phyloP scores from a whole-genome alignment of 1,140 invertebrate species.

The Bombus terrestris region DNA sequence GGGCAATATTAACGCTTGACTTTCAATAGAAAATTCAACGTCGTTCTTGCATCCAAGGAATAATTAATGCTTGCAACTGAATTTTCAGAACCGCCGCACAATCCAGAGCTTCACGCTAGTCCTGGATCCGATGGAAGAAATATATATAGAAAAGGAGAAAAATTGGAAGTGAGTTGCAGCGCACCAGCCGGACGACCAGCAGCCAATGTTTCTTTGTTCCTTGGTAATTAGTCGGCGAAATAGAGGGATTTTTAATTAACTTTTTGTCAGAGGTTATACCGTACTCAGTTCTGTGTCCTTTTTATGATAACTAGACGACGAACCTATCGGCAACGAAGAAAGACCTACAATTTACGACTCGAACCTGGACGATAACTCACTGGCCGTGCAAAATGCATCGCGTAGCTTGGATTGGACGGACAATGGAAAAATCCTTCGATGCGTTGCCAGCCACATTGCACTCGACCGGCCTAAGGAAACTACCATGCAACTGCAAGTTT shows the following conservation, averaged over 20 bases:
- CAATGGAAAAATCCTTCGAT: conserved; percentile 85
- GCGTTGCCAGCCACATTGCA: conserved; percentile 86
- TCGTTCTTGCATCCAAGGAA: background rate
- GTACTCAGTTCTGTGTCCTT: background rate
- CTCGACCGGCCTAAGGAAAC: conserved; percentile 80
- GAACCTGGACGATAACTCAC: conserved; percentile 67
- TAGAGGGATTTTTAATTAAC: background rate
- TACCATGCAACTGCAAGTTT: conserved; percentile 83
- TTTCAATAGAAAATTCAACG: background rate
- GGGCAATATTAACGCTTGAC: background rate
- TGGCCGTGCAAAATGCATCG: conserved; percentile 86
- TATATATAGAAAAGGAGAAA: conserved; percentile 84
- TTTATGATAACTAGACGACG: conserved; percentile 81
- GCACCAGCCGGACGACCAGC: conserved; percentile 87
- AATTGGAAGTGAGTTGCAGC: conserved; percentile 86
- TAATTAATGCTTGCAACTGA: conserved; percentile 22
- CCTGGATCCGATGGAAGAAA: conserved; percentile 76
- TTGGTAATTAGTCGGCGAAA: conserved; percentile 79
- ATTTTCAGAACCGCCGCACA: conserved; percentile 84
- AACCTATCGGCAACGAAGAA: conserved; percentile 84
- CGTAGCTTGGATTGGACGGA: conserved; percentile 85
- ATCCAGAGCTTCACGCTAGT: conserved; percentile 84
- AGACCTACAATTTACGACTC: conserved; percentile 82
- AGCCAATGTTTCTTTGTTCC: conserved; percentile 88
- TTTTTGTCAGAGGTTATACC: background rate